Evolutionary conservation across 2,888 invertebrate species (phyloP), one percentile per base, ranked within the genome.

Genomic region (Neria commutata): DNA sequence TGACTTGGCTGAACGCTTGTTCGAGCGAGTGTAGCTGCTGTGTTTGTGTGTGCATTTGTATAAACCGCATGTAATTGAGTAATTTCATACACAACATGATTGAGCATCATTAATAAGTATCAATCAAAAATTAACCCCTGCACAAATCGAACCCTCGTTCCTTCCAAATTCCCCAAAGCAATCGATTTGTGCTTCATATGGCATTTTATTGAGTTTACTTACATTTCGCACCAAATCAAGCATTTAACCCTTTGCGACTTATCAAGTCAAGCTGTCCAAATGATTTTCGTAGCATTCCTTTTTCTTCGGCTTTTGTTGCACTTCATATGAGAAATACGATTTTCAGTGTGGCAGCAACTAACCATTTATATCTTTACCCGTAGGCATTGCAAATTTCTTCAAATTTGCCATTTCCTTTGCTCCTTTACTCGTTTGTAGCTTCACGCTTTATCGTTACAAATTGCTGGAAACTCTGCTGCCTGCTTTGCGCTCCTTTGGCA

Each of bases 391-490:
- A 65, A 74, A 73, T 73, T 70, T 65, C 47, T 58, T 51, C 33
- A 42, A 21, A 24, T 40, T 24, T 58, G 14, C 34, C 34, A 17
- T 14, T 50, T 14, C 40, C 40, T 34, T 46, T 68, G 65, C 68
- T 64, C 71, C 65, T 66, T 65, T 17, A 25, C 23, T 24, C 2
- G 23, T 4, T 19, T 61, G 66, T 60, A 59, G 61, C 68, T 70
- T 65, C 63, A 67, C 66, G 74, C 70, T 72, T 73, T 68, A 72
- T 72, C 67, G 69, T 71, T 69, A 75, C 75, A 74, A 74, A 74
- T 74, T 54, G 49, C 45, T 57, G 53, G 33, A 16, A 57, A 58
- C 58, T 54, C 74, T 74, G 72, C 68, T 67, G 70, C 63, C 68
- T 62, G 62, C 62, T 62, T 67, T 73, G 65, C 67, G 66, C 69